Conservation (phyloP, 35 echinoderm and acorn worm genomes). For the Ptychodera flava region DNA sequence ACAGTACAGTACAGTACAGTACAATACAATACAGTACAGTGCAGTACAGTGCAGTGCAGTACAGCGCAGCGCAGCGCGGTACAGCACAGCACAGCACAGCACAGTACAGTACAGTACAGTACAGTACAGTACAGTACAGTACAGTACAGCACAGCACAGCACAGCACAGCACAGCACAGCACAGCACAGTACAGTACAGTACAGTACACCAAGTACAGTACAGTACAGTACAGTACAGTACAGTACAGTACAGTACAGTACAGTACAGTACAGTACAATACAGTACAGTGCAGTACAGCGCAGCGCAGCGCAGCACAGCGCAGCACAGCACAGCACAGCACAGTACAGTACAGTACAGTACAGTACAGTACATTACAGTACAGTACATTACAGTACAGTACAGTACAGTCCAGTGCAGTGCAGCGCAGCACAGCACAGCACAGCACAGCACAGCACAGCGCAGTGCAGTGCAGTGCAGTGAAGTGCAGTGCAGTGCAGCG, state of each 20-base stretch:
- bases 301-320: too few relatives aligned
- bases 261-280: slow-evolving; percentile 21
- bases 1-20: slow-evolving; percentile 26
- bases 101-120: slow-evolving; percentile 13
- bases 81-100: not conserved
- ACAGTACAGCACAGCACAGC: slow-evolving; percentile 23
- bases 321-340: too few relatives aligned
- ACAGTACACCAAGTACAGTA: slow-evolving; percentile 14
- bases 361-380: too few relatives aligned
- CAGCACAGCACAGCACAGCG: too few relatives aligned
- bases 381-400: too few relatives aligned
- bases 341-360: too few relatives aligned
- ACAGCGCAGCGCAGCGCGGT: too few relatives aligned
- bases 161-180: slow-evolving; percentile 10
- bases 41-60: slow-evolving; percentile 20
- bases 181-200: not conserved
- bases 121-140: slow-evolving; percentile 19
- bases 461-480: too few relatives aligned
- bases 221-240: slow-evolving; percentile 25
- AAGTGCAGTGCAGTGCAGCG: too few relatives aligned
- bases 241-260: slow-evolving; percentile 19
- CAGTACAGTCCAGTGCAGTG: too few relatives aligned
- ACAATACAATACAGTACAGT: slow-evolving; percentile 13
- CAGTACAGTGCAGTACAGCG: slow-evolving; percentile 20
- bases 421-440: too few relatives aligned